phyloP scores from a whole-genome alignment of 1,140 invertebrate species.

The Drosophila pseudoobscura region DNA sequence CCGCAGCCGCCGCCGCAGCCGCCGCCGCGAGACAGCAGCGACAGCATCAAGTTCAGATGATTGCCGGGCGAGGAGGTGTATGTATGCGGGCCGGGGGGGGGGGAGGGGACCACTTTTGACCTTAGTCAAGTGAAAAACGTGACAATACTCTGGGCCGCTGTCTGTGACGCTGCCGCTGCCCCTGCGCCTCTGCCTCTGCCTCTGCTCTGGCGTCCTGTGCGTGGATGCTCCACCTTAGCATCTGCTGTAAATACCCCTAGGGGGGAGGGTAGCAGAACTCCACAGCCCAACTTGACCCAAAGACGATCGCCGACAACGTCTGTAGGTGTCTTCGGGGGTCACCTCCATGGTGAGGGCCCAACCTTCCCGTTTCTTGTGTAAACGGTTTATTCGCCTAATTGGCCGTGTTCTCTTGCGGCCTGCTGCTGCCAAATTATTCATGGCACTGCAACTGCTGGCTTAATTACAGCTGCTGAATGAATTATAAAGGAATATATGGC shows the following conservation, averaged over 20 bases:
- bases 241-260: conserved; percentile 6
- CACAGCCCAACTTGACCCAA: no score
- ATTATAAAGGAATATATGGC: conserved; percentile 33
- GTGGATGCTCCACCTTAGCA: conserved; percentile 26
- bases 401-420: conserved; percentile 31
- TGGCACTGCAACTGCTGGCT: conserved; percentile 61
- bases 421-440: conserved; percentile 57
- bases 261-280: no score
- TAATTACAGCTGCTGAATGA: conserved; percentile 63
- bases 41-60: conserved; percentile 77
- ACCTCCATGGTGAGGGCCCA: no score
- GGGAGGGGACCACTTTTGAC: conserved; percentile 65
- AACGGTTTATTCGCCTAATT: conserved; percentile 52
- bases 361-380: conserved; percentile 17
- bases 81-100: neutral
- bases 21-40: conserved; percentile 30
- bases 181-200: no score
- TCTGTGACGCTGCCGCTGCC: no score
- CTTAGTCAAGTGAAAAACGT: conserved; percentile 77
- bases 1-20: conserved; percentile 4
- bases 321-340: neutral
- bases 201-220: neutral
- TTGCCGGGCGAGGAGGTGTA: conserved; percentile 5
- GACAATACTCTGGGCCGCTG: conserved; percentile 25
- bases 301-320: neutral